Percentiles rank a stretch among this genome's conserved stretches.
These are phyloP conservation scores for Zoroaster sp. DNA, from an alignment of 53 echinoderm and acorn worm genomes.

Conservation along the genomic window DNA sequence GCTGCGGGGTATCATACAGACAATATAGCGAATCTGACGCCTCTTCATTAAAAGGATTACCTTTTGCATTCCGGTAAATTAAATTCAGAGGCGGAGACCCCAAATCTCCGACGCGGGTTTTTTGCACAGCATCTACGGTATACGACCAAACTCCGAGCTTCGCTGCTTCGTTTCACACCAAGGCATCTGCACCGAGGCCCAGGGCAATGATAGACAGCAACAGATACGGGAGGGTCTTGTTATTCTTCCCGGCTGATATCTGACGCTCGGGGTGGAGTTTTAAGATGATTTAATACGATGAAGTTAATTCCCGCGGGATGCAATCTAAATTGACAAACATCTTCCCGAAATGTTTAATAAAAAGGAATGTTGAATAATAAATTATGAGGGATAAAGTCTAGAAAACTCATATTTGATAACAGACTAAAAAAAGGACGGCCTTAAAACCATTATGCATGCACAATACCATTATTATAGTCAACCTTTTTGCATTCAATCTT, in stretches of 20 bases:
- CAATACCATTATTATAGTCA: too few species aligned
- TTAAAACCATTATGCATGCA: too few species aligned
- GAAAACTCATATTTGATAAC: too few species aligned
- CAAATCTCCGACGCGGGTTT: background rate
- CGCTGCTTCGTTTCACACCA: background rate
- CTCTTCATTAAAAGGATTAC: conserved; percentile 47
- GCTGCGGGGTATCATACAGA: background rate
- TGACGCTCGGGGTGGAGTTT: background rate
- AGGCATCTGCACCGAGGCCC: background rate
- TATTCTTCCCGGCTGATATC: conserved; percentile 5
- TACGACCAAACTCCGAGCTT: background rate
- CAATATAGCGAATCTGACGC: background rate
- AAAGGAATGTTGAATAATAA: background rate
- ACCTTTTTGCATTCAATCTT: too few species aligned
- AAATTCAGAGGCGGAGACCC: conserved; percentile 9
- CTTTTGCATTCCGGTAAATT: conserved; percentile 46
- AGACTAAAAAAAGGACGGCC: too few species aligned
- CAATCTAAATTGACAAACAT: conserved; percentile 34
- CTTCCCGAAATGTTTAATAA: background rate
- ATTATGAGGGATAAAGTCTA: background rate
- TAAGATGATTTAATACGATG: conserved; percentile 42
- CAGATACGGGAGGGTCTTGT: conserved; percentile 45
- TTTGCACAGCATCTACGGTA: background rate
- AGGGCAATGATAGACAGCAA: conserved; percentile 9
- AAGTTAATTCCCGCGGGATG: conserved; percentile 30